These are phyloP conservation scores for Gallinago solitaria DNA, from an alignment of 2,797 vertebrate species.

Conservation along the genomic window DNA sequence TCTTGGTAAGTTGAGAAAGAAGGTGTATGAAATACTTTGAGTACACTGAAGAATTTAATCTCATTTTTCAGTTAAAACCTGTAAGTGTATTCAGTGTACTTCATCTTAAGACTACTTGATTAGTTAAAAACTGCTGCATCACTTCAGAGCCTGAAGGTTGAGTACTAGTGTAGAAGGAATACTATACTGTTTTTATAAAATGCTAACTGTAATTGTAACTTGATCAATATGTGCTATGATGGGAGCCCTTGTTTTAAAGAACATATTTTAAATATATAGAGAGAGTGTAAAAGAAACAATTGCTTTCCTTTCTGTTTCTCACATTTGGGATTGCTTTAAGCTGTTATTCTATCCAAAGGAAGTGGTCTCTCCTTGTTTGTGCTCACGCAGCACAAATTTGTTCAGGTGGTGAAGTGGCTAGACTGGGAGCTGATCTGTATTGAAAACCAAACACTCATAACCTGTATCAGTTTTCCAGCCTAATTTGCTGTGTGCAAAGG, in stretches of 20 bases:
- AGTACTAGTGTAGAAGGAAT: background rate
- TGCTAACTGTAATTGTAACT: background rate
- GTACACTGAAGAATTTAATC: background rate
- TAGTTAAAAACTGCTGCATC: background rate
- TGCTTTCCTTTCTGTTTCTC: background rate
- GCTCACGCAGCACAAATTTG: background rate
- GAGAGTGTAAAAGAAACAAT: background rate
- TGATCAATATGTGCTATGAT: background rate
- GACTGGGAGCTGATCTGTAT: background rate
- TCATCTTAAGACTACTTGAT: background rate
- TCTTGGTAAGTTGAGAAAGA: conserved; percentile 57
- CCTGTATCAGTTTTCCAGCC: background rate
- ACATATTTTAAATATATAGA: background rate
- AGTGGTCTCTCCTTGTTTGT: background rate
- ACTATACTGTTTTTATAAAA: background rate
- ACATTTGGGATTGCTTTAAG: background rate
- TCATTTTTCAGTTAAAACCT: background rate
- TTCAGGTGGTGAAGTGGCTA: background rate
- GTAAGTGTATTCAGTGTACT: background rate
- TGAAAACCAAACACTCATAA: background rate
- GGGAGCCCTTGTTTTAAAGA: background rate
- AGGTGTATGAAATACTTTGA: background rate
- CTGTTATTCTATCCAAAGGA: background rate
- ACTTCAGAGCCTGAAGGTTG: background rate
- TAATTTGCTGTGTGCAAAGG: background rate